Conservation (phyloP, 2,113 vertebrate species). For the Microtus pennsylvanicus region DNA sequence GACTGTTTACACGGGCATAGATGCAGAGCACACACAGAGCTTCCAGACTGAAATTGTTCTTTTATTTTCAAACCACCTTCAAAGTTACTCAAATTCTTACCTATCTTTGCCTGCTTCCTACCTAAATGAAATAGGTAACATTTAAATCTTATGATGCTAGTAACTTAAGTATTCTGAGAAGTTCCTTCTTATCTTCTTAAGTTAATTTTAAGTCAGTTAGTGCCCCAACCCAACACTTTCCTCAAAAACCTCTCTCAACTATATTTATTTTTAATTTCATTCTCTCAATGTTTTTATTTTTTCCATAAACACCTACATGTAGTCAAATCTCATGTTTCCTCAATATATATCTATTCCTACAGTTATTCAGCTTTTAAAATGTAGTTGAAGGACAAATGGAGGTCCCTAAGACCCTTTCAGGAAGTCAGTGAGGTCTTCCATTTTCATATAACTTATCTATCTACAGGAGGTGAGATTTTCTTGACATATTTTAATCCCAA, state of each 20-base stretch:
- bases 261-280: constrained; percentile 37
- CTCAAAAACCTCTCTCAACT: constrained; percentile 55
- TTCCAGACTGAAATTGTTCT: not conserved
- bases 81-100: constrained; percentile 39
- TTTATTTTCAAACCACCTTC: not conserved
- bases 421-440: not conserved
- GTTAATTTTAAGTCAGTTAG: constrained; percentile 13
- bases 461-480: not conserved
- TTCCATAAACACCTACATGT: constrained; percentile 29
- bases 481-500: not conserved
- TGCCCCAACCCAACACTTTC: not conserved
- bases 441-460: not conserved
- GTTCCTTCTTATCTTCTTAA: not conserved
- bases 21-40: not conserved
- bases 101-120: not conserved
- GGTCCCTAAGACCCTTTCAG: not conserved
- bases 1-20: not conserved
- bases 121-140: not conserved
- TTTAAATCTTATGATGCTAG: not conserved
- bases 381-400: not conserved
- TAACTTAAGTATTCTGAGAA: not conserved
- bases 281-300: not conserved
- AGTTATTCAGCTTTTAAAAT: constrained; percentile 22
- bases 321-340: not conserved
- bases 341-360: not conserved